Base-by-base conservation (phyloP, 2,888 invertebrate species). In the Ophioninae sp. region DNA sequence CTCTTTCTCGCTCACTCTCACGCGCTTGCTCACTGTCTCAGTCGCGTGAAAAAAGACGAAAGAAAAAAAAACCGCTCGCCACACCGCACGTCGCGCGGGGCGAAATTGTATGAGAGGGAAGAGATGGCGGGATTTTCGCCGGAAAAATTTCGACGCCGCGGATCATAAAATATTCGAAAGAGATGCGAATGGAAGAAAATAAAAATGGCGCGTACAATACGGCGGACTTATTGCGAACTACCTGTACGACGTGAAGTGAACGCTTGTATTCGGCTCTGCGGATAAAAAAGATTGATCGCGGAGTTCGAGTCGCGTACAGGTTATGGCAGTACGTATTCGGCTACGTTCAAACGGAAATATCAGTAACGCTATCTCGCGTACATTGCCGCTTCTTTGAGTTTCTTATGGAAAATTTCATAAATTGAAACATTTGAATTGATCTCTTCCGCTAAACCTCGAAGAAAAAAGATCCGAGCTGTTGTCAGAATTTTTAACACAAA, bases 121-220 rank as follows among this genome's bases (percentile, higher is more conserved):
- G 77, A 81, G 77, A 81, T 83, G 81, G 83, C 83, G 83, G 83
- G 83, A 81, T 83, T 83, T 83, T 83, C 56, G 51, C 41, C 22
- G 68, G 68, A 30, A n/a, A 6, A 37, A n/a, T 8, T 59, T 59
- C 22, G 22, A 20, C 59, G 22, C 59, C 59, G 9, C 8, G 10
- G 22, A 22, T 20, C 10, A 8, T 20, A 9, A 6, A 22, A 59
- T 20, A 59, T 22, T 59, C 22, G 8, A 22, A 30, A 59, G 59
- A 59, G 20, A 22, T 59, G 20, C 51, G 51, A 51, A 51, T 13
- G 20, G 9, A 7, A 59, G 20, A 59, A 22, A 59, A 59, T 22
- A 17, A 59, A 22, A 22, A 3, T 0, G 20, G 6, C 59, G 22
- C 20, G 22, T 22, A 7, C 6, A 59, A 59, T 59, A 8, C 0